Conservation (phyloP, 30 jellyfish, hydroid and myxozoan genomes). For the Chironex yamaguchii region DNA sequence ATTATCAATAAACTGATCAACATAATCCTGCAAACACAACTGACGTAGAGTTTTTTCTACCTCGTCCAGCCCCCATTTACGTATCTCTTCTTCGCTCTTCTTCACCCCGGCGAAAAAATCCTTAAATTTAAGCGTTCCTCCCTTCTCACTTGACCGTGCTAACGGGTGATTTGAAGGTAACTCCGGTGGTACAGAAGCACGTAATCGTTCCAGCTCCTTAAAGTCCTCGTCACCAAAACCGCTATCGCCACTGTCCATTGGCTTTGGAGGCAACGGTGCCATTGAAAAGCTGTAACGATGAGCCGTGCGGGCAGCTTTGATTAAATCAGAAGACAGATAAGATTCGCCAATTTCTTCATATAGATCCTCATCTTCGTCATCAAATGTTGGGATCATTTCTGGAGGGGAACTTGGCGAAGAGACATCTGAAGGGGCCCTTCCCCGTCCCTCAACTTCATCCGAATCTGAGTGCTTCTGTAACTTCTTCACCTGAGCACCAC, state of each 20-base stretch:
- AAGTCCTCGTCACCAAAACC: constrained; percentile 92
- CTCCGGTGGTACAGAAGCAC: constrained; percentile 87
- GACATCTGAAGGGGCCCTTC: not conserved
- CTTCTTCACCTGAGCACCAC: not conserved
- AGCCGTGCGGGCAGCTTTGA: constrained; percentile 64
- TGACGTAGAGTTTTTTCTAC: constrained; percentile 52
- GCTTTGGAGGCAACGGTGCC: constrained; percentile 9
- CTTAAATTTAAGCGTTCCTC: constrained; percentile 41
- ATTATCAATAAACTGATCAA: constrained; percentile 62
- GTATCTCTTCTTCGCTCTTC: constrained; percentile 76
- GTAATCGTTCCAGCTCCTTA: constrained; percentile 39
- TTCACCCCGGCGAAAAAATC: constrained; percentile 76
- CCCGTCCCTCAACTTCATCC: not conserved
- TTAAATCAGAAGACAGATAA: constrained; percentile 68
- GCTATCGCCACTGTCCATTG: constrained; percentile 59
- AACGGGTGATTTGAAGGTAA: constrained; percentile 92
- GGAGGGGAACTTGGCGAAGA: not conserved
- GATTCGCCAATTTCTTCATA: constrained; percentile 75
- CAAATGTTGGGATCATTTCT: constrained; percentile 36
- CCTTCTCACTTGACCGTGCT: constrained; percentile 21
- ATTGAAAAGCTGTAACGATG: constrained; percentile 4
- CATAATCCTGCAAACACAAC: constrained; percentile 43
- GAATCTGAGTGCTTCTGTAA: not conserved
- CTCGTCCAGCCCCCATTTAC: constrained; percentile 70
- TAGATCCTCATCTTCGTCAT: constrained; percentile 73